phyloP scores from a whole-genome alignment of 2,797 vertebrate species.

The Tachyglossus aculeatus region DNA sequence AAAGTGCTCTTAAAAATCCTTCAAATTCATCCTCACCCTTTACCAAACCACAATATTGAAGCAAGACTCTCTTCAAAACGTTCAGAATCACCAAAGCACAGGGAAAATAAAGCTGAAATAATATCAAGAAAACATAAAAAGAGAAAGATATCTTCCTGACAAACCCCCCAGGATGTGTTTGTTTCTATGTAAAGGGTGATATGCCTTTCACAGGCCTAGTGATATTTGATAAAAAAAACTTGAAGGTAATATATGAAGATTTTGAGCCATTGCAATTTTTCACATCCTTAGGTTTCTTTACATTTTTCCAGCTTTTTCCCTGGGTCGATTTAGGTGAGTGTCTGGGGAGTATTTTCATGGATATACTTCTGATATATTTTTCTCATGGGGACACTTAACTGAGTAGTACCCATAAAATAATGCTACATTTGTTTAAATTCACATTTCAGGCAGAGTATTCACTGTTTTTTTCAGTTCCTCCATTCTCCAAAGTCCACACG shows the following conservation, averaged over 20 bases:
- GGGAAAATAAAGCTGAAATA: neutral
- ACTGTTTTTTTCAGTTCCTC: neutral
- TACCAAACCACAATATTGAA: neutral
- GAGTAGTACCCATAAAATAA: neutral
- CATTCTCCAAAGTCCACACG: neutral
- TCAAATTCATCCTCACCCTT: neutral
- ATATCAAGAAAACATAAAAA: neutral
- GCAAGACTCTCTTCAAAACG: neutral
- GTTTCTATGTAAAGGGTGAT: neutral
- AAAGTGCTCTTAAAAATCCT: too few relatives aligned
- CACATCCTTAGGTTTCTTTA: neutral
- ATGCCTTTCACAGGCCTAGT: neutral
- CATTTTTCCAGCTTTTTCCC: neutral
- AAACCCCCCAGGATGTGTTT: neutral
- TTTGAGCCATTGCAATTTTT: neutral
- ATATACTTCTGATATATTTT: neutral
- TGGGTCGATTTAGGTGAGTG: neutral
- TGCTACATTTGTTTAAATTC: neutral
- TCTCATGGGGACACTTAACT: neutral
- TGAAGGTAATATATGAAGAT: neutral
- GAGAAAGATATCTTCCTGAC: neutral
- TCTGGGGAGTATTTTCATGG: neutral
- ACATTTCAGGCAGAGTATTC: neutral
- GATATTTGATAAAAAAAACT: neutral
- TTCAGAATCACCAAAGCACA: neutral